Base-by-base conservation (phyloP, 2,797 vertebrate genomes). In the Loris lydekkerianus region DNA sequence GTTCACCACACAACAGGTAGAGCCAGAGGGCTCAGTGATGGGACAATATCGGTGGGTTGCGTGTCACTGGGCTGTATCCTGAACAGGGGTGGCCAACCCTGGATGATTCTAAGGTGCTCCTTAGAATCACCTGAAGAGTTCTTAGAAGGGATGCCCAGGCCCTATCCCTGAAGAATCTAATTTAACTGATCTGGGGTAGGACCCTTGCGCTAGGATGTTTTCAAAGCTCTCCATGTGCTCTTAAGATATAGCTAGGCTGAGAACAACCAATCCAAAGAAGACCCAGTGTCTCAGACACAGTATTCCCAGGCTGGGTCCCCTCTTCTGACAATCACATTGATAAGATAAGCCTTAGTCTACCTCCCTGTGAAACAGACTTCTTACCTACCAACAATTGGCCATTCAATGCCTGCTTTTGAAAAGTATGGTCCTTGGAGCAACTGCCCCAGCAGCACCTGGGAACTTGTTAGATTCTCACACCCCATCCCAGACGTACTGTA, bases 21-120 rank as follows among this genome's bases (percentile, higher is more conserved):
- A 61, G 49, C 18, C 13, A 75, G 49, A 49, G 13, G 13, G 58
- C 21, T 34, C 23, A 0, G 10, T 0, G 3, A 46, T 6, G 34
- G 40, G 9, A 23, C 2, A 61, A 31, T 29, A 18, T 11, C 14
- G 7, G 29, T 53, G 49, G 49, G 49, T 53, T 53, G 14, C 4
- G 49, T 18, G 3, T 37, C 46, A 87, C 85, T 43, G 58, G 60
- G 31, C 8, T 25, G 7, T 20, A 81, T 72, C 85, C 65, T 40
- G 67, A 29, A 21, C 0, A 4, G 43, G 3, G 82, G 67, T 5
- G 10, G 8, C 49, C 46, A 37, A 7, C 56, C 34, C 6, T 31
- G n/a, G 34, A 40, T 60, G 49, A 53, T 14, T 53, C 49, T 53
- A 15, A 53, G 49, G 14, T 69, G 25, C 13, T 14, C 15, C 10